Base-by-base conservation (phyloP, 2,888 invertebrate species). In the Bellardia bayeri region DNA sequence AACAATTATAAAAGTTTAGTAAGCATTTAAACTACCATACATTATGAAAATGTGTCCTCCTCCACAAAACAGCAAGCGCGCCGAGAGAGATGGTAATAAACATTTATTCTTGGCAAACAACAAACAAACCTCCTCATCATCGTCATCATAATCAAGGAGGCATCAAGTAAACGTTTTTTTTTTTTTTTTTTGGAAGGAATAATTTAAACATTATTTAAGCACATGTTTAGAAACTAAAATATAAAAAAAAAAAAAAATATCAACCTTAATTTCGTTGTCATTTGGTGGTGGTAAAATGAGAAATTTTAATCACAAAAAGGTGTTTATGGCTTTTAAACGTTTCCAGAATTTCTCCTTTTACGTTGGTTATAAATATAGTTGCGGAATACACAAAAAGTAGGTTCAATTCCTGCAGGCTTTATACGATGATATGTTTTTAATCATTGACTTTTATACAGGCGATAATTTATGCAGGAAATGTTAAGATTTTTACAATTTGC, bases 1-100 rank as follows among this genome's bases (percentile, higher is more conserved):
- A 87, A 87, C 82, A 87, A 87, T 87, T 87, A 87, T 74, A 71
- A 78, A 82, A 82, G 85, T 85, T 85, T 82, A 76, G 85, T 82
- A 63, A 82, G 76, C 87, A 85, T 87, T 87, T 87, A 84, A 87
- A 86, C 79, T 86, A 72, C n/a, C 76, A 78, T 82, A 82, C 74
- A 85, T 76, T 78, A 86, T 66, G 58, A 54, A 79, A 78, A 63
- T 23, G 58, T 79, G 86, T 86, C 86, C 82, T 86, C 86, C 86
- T 82, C 86, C 86, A 82, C 86, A 82, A 63, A 1, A 45, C 45
- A 23, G 37, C 37, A 6, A 4, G 37, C 37, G 37, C 37, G 37
- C 37, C 6, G 30, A 61, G 40, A 49, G 63, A 66, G 68, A 45
- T 64, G 80, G 61, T 42, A 66, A 49, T 74, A 84, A 85, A 63